Evolutionary conservation across 2,888 invertebrate genomes (phyloP).

Genomic region (Carpatolechia fugitivella): DNA sequence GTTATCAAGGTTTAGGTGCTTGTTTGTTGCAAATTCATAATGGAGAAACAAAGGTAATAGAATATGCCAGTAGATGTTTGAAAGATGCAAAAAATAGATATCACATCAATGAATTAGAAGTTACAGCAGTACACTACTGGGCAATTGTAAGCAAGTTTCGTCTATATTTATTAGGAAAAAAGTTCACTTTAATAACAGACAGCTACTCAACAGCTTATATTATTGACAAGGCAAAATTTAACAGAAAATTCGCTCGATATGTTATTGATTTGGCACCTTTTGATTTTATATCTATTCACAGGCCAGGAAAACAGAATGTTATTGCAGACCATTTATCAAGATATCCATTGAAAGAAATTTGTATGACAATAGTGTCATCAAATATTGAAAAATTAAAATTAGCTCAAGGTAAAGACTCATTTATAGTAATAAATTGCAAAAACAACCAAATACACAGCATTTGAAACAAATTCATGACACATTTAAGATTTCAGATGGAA

Average conservation of each 20-base stretch:
- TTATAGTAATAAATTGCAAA: slow-evolving; percentile 8
- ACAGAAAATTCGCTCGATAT: slow-evolving; percentile 20
- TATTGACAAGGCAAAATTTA: slow-evolving; percentile 17
- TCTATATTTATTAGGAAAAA: slow-evolving; percentile 18
- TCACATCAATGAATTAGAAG: slow-evolving; percentile 22
- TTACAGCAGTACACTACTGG: slow-evolving; percentile 19
- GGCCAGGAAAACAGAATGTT: slow-evolving; percentile 12
- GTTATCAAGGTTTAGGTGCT: slow-evolving; percentile 13
- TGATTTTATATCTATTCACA: slow-evolving; percentile 17
- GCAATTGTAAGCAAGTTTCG: slow-evolving; percentile 20
- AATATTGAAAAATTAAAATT: slow-evolving; percentile 10
- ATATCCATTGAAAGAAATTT: slow-evolving; percentile 13
- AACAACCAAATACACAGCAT: slow-evolving; percentile 10
- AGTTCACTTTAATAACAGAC: slow-evolving; percentile 15
- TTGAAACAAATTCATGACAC: slow-evolving; percentile 7
- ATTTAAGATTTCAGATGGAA: slow-evolving; percentile 8
- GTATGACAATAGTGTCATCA: slow-evolving; percentile 3
- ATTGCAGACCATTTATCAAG: slow-evolving; percentile 15
- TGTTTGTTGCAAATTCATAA: slow-evolving; percentile 18
- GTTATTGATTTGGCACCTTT: slow-evolving; percentile 15
- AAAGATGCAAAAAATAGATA: slow-evolving; percentile 22
- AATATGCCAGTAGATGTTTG: slow-evolving; percentile 20
- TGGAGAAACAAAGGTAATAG: too few relatives aligned
- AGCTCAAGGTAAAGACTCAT: slow-evolving; percentile 8
- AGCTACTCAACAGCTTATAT: slow-evolving; percentile 16